These are phyloP conservation scores for Enteromius paludinosus DNA, from an alignment of 2,797 vertebrate genomes.

Conservation along the genomic window DNA sequence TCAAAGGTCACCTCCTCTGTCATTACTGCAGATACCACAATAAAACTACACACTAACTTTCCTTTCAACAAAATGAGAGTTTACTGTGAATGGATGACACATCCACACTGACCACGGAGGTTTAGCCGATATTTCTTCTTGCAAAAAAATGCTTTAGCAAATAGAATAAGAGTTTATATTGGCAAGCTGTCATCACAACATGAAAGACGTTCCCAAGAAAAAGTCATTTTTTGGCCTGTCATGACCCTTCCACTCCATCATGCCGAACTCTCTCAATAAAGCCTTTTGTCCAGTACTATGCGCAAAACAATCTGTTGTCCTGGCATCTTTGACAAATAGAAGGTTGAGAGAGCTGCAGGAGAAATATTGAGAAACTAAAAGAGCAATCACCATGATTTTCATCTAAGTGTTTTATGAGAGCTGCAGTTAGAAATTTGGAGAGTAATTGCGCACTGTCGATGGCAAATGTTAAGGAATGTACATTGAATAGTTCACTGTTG, in stretches of 20 bases:
- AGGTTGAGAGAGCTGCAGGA: background rate
- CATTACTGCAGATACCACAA: conserved; percentile 27
- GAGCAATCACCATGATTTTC: background rate
- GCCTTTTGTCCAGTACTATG: conserved; percentile 20
- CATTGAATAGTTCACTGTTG: background rate
- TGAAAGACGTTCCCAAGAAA: conserved; percentile 30
- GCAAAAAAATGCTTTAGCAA: conserved; percentile 40
- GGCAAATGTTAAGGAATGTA: background rate
- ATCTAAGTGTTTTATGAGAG: conserved; percentile 1
- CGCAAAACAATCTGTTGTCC: conserved; percentile 26
- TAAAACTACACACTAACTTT: conserved; percentile 11
- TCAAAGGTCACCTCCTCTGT: conserved; percentile 33
- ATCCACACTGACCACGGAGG: conserved; percentile 13
- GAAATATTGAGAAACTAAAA: background rate
- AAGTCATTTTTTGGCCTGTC: conserved; percentile 29
- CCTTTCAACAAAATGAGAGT: conserved; percentile 34
- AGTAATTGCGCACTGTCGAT: background rate
- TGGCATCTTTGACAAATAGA: conserved; percentile 27
- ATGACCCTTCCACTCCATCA: conserved; percentile 37
- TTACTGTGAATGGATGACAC: conserved; percentile 29
- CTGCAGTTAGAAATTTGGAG: background rate
- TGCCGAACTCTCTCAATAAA: conserved; percentile 24
- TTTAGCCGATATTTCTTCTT: conserved; percentile 42
- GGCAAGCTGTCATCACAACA: conserved; percentile 43
- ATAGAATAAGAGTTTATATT: conserved; percentile 49